phyloP scores from a whole-genome alignment of 1,140 invertebrate genomes.

The Archegozetes longisetosus region DNA sequence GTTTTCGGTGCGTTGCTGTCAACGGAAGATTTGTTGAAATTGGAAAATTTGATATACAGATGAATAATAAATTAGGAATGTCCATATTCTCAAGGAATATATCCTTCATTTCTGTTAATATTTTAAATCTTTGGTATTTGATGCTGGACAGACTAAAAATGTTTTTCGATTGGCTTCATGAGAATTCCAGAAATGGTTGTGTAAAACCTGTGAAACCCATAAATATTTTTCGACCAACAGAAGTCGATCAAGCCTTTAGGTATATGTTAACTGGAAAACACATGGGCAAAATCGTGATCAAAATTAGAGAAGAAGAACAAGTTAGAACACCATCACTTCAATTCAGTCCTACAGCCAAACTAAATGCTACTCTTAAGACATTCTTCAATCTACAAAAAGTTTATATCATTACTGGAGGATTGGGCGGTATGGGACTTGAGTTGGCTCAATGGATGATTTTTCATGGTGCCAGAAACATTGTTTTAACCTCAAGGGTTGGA shows the following conservation, averaged over 20 bases:
- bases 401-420: constrained; percentile 69
- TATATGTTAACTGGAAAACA: constrained; percentile 92
- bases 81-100: constrained; percentile 84
- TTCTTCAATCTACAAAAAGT: constrained; percentile 67
- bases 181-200: constrained; percentile 60
- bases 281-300: constrained; percentile 71
- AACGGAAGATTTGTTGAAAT: constrained; percentile 91
- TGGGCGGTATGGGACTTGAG: constrained; percentile 89
- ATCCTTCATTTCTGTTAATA: constrained; percentile 83
- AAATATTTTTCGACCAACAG: constrained; percentile 59
- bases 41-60: constrained; percentile 87
- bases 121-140: constrained; percentile 40
- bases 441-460: constrained; percentile 71
- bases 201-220: constrained; percentile 63
- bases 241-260: constrained; percentile 77
- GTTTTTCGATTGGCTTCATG: constrained; percentile 63
- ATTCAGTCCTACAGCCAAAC: constrained; percentile 11
- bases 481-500: constrained; percentile 73
- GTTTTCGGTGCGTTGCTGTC: constrained; percentile 66
- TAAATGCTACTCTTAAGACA: constrained; percentile 47
- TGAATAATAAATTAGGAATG: constrained; percentile 62
- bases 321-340: constrained; percentile 19
- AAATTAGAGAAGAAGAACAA: constrained; percentile 29
- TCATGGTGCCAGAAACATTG: constrained; percentile 61
- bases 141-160: neutral